Conservation (phyloP, 2,888 invertebrate species). For the Caenorhabditis zanzibari region DNA sequence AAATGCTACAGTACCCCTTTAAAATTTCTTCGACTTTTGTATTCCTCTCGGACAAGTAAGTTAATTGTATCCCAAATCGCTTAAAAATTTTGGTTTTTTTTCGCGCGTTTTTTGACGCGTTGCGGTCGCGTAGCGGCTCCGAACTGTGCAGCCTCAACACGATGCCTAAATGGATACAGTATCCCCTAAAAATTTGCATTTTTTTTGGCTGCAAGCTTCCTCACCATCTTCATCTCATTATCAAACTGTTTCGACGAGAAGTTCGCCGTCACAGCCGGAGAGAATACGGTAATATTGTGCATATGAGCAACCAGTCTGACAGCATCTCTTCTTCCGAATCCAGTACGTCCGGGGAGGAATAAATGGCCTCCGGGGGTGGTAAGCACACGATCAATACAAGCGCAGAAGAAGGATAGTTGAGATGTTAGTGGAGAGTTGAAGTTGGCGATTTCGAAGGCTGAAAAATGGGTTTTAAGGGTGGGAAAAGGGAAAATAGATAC, state of each 20-base stretch:
- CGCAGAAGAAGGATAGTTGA: conserved; percentile 88
- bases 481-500: too few relatives aligned
- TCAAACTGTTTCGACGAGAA: conserved; percentile 88
- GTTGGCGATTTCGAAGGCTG: conserved; percentile 88
- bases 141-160: too few relatives aligned
- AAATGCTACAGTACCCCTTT: too few relatives aligned
- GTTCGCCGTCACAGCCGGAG: conserved; percentile 86
- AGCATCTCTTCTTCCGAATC: conserved; percentile 90
- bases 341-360: conserved; percentile 89
- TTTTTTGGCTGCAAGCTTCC: too few relatives aligned
- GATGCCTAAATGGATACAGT: too few relatives aligned
- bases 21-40: too few relatives aligned
- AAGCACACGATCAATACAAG: conserved; percentile 87
- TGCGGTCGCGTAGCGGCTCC: too few relatives aligned
- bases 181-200: too few relatives aligned
- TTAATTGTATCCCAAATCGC: too few relatives aligned
- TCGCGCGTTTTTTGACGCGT: too few relatives aligned
- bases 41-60: too few relatives aligned
- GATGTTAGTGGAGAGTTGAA: conserved; percentile 87
- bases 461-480: conserved; percentile 14
- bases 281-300: conserved; percentile 87
- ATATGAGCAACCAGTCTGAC: conserved; percentile 89
- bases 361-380: conserved; percentile 86
- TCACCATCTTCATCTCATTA: conserved; percentile 88
- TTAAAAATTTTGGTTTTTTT: too few relatives aligned